These are phyloP conservation scores for Phymanthus crucifer DNA, from an alignment of 92 coral and sea anemone genomes.

Conservation along the genomic window DNA sequence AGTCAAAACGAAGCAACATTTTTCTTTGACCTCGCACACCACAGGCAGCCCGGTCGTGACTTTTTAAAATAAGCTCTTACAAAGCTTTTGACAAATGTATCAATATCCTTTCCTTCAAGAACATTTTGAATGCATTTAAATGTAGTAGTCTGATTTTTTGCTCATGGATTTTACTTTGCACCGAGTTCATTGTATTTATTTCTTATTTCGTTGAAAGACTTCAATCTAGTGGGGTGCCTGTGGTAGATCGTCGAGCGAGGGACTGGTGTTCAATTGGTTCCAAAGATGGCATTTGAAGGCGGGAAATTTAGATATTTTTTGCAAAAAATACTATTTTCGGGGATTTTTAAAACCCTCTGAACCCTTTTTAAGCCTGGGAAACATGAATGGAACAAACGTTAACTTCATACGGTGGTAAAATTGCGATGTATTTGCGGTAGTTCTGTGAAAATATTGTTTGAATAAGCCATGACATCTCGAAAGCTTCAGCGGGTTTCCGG, in stretches of 20 bases:
- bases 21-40: neutral
- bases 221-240: neutral
- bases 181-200: no score
- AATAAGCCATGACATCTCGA: conserved; percentile 61
- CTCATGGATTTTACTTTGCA: no score
- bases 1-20: neutral
- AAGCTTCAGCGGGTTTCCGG: conserved; percentile 80
- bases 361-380: neutral
- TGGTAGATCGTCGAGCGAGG: neutral
- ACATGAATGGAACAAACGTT: neutral
- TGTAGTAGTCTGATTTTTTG: no score
- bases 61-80: no score
- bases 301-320: conserved; percentile 29
- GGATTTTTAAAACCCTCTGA: neutral
- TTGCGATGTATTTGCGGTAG: neutral
- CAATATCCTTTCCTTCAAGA: no score
- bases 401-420: neutral
- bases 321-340: neutral
- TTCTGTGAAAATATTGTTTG: neutral
- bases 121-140: no score
- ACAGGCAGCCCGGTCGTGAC: neutral
- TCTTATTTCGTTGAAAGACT: neutral
- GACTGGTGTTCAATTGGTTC: neutral
- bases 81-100: no score
- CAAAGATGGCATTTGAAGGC: conserved; percentile 31